Evolutionary conservation across 2,113 vertebrate genomes (phyloP).

Genomic region (Toxostoma redivivum): DNA sequence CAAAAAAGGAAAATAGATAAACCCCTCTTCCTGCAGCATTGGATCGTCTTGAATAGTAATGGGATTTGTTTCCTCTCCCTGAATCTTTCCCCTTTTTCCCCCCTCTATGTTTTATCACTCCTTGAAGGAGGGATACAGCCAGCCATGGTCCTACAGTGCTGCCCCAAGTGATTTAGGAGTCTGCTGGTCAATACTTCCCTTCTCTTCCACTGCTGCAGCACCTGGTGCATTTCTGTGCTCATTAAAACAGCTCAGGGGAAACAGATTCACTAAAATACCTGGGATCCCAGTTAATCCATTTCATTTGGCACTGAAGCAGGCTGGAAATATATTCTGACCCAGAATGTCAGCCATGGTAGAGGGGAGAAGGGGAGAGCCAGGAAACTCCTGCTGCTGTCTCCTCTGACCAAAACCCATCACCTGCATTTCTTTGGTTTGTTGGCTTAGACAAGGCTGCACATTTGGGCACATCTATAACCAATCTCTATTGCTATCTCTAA

Average conservation of each 20-base stretch:
- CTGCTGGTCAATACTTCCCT: not conserved
- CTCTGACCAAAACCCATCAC: not conserved
- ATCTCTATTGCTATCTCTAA: not conserved
- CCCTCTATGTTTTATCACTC: not conserved
- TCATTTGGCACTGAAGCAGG: not conserved
- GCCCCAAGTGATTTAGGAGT: not conserved
- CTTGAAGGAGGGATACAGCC: not conserved
- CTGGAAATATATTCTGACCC: not conserved
- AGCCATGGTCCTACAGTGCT: not conserved
- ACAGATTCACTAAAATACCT: not conserved
- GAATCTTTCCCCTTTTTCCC: not conserved
- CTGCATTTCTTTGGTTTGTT: not conserved
- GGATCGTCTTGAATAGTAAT: not conserved
- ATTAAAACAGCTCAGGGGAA: not conserved
- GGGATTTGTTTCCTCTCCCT: not conserved
- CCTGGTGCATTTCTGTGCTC: not conserved
- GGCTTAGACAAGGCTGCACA: not conserved
- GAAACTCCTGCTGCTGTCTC: not conserved
- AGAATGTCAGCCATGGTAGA: not conserved
- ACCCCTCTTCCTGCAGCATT: not conserved
- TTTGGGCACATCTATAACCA: not conserved
- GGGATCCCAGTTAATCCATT: not conserved
- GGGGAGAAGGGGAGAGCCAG: not conserved
- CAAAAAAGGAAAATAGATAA: not conserved
- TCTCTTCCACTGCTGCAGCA: not conserved